Base-by-base conservation (phyloP, 2,888 invertebrate species). In the Xestia xanthographa region DNA sequence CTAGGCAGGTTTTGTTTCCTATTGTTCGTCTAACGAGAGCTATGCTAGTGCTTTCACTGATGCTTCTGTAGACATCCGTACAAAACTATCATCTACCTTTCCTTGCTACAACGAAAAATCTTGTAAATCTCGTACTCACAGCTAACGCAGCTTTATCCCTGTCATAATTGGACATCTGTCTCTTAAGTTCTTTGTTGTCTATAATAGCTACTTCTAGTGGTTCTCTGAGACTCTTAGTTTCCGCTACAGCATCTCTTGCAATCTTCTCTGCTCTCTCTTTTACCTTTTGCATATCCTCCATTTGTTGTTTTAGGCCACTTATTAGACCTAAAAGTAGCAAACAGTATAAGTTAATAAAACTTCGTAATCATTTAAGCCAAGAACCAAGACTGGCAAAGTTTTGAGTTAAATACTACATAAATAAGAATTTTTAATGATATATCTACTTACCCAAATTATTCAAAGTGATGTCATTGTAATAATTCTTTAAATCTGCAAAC, bases 401-500 rank as follows among this genome's bases (percentile, higher is more conserved):
- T 22, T 4, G 4, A 20, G 8, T 8, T 50, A 34, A 50, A 66
- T n/a, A n/a, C 29, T 58, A 17, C 12, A 22, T 14, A 29, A 9
- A 22, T 14, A 29, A 9, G 6, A 6, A 14, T n/a, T n/a, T 20
- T 14, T 26, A 1, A 17, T 41, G 41, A 41, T 8, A 5, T 26
- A 26, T 68, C 17, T 41, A 76, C 91, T 89, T 83, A 95, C 99
- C 98, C 84, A 99, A 96, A 94, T 99, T 99, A 93, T 99, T 99
- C 22, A 99, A 96, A 0, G 99, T 99, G 72, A 99, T 99, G 89
- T 99, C 99, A 90, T 99, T 99, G 91, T 99, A 99, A 95, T 99
- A 99, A 93, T 98, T 98, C 93, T 99, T 99, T 95, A 99, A 98
- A 92, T 99, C 98, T 63, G 97, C 97, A 92, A 99, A 98, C 0